Base-by-base conservation (phyloP, 2,113 vertebrate genomes). In the Corythaixoides concolor region DNA sequence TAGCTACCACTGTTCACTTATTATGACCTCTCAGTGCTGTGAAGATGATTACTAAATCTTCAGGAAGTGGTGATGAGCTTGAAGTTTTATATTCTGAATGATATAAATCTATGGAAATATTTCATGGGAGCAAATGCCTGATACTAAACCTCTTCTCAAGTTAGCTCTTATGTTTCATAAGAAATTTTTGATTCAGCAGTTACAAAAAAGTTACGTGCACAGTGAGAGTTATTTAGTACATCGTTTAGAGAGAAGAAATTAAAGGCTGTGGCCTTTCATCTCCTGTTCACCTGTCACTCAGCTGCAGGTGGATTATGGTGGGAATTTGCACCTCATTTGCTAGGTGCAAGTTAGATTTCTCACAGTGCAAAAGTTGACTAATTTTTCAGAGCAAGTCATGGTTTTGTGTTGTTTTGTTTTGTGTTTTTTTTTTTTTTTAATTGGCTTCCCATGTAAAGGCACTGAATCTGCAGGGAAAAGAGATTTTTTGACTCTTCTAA, bases 341-440 rank as follows among this genome's bases (percentile, higher is more conserved):
- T 62, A 62, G 27, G 30, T 1, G 1, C 2, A 23, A 22, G 37
- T 88, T 64, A 35, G 39, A 21, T 32, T 75, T 67, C 15, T 52
- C n/a, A 15, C 0, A 0, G 33, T 56, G 16, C 23, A 35, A 53
- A 69, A 86, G 12, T 13, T 58, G 20, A 16, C 35, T 33, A 68
- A 39, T n/a, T 89, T 89, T 84, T 47, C 45, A 66, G 72, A 66
- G 11, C 30, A 58, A 56, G 11, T 64, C 4, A 50, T 45, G 18
- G 7, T 85, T 53, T 35, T 39, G 4, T 66, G 17, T 12, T n/a
- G 6, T 12, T 43, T 43, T 43, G 41, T 43, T 41, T 41, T 41
- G 9, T 41, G 9, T 12, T 43, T 43, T 43, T 43, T 35, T 32
- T 23, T 37, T 50, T 11, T 49, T 67, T 72, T 52, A 58, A 30